Conservation (phyloP, 2,888 invertebrate genomes). For the Hirtodrosophila cameraria region DNA sequence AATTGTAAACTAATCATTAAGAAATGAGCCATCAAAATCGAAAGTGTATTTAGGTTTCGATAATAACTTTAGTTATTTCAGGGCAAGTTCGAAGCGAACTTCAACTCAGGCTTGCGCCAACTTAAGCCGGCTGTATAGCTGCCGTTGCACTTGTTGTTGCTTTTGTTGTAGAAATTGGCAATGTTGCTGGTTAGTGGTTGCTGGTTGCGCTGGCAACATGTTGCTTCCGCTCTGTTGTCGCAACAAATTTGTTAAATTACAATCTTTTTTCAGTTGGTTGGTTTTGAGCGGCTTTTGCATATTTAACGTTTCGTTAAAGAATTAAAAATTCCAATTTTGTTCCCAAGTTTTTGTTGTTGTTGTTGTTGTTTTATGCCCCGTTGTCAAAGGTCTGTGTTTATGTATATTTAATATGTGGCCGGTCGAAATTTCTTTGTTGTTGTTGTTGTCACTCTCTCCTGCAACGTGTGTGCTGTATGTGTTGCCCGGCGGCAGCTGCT, state of each 20-base stretch:
- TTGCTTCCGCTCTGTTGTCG: slow-evolving; percentile 55
- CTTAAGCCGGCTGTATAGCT: slow-evolving; percentile 42
- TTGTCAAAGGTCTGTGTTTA: slow-evolving; percentile 32
- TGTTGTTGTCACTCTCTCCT: slow-evolving; percentile 15
- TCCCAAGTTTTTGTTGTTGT: too few species aligned
- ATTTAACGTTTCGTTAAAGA: slow-evolving; percentile 47
- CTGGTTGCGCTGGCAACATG: slow-evolving; percentile 58
- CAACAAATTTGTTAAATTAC: slow-evolving; percentile 29
- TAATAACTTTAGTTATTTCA: too few species aligned
- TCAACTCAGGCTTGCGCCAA: slow-evolving; percentile 39
- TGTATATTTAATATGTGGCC: slow-evolving; percentile 33
- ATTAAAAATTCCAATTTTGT: slow-evolving; percentile 56
- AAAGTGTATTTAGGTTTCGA: slow-evolving; percentile 17
- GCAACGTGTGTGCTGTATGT: slow-evolving; percentile 34
- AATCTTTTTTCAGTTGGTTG: slow-evolving; percentile 26
- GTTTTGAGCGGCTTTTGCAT: slow-evolving; percentile 30
- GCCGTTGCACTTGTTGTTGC: slow-evolving; percentile 23
- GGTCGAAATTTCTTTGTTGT: slow-evolving; percentile 8
- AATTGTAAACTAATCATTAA: too few species aligned
- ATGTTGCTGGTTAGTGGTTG: slow-evolving; percentile 52
- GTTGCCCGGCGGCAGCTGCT: slow-evolving; percentile 39
- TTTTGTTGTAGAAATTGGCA: slow-evolving; percentile 43
- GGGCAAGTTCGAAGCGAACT: slow-evolving; percentile 57
- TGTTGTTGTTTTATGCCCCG: not conserved
- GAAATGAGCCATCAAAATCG: too few species aligned